These are phyloP conservation scores for Hycleus cichorii DNA, from an alignment of 1,140 invertebrate genomes.

Conservation along the genomic window DNA sequence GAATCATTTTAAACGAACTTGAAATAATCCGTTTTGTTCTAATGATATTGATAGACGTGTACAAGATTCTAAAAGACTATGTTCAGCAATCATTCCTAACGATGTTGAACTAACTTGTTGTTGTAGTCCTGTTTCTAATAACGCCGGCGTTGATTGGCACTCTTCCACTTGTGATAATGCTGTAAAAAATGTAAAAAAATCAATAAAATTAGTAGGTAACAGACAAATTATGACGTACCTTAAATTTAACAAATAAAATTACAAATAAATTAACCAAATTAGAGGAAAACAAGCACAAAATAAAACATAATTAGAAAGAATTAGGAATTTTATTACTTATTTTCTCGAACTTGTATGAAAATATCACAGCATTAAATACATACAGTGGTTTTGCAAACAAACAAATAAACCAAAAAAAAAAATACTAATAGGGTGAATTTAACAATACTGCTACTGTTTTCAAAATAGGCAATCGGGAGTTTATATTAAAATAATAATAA, in stretches of 20 bases:
- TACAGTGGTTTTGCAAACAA: not conserved
- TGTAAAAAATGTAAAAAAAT: slow-evolving; percentile 34
- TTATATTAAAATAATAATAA: not conserved
- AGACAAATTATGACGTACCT: slow-evolving; percentile 3
- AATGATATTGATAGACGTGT: slow-evolving; percentile 77
- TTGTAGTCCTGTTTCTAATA: slow-evolving; percentile 36
- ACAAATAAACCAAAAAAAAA: not conserved
- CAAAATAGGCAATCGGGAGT: not conserved
- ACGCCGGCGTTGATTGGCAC: slow-evolving; percentile 69
- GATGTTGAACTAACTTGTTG: slow-evolving; percentile 47
- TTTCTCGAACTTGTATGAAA: slow-evolving; percentile 16
- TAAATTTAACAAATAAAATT: slow-evolving; percentile 8
- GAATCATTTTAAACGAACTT: slow-evolving; percentile 45
- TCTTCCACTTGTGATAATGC: slow-evolving; percentile 58
- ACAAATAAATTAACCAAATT: slow-evolving; percentile 11
- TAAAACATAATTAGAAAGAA: slow-evolving; percentile 22
- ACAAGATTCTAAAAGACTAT: slow-evolving; percentile 76
- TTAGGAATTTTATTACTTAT: slow-evolving; percentile 14
- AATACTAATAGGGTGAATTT: slow-evolving; percentile 2
- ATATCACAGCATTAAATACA: slow-evolving; percentile 28
- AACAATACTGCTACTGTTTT: not conserved
- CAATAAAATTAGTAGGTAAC: no score
- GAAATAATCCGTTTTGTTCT: slow-evolving; percentile 75
- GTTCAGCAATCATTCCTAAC: slow-evolving; percentile 74
- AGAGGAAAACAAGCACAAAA: slow-evolving; percentile 22